phyloP scores from a whole-genome alignment of 2,888 invertebrate species.

The Acanthosepion pharaonis region DNA sequence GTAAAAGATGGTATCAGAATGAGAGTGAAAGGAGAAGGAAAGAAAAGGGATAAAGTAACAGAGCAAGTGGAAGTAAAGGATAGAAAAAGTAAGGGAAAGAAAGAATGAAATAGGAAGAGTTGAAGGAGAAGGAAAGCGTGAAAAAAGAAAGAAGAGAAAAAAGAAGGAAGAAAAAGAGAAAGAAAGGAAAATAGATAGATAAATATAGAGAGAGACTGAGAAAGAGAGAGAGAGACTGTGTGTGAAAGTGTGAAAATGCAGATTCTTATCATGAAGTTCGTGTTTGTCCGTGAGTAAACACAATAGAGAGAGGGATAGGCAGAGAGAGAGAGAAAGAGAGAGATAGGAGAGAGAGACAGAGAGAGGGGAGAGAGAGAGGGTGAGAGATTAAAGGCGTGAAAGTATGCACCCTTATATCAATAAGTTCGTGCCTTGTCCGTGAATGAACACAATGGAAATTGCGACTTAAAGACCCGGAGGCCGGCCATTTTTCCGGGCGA shows the following conservation, averaged over 20 bases:
- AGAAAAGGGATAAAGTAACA: background rate
- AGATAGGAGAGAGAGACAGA: background rate
- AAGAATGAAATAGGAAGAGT: background rate
- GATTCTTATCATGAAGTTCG: no score
- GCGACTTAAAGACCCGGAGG: background rate
- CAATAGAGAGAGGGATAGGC: background rate
- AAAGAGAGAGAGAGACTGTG: background rate
- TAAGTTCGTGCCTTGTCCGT: constrained; percentile 35
- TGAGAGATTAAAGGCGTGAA: no score
- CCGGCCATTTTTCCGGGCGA: background rate
- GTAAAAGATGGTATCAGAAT: background rate
- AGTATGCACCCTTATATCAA: background rate
- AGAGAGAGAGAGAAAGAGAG: background rate
- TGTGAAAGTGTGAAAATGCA: background rate
- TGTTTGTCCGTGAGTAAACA: background rate
- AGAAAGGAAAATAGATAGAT: background rate
- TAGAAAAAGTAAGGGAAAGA: background rate
- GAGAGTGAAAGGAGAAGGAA: background rate
- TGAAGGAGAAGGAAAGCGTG: background rate
- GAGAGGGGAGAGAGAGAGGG: background rate
- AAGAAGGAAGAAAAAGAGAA: background rate
- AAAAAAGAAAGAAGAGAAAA: background rate
- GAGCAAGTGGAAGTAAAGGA: background rate
- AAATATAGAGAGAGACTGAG: background rate
- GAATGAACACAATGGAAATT: constrained; percentile 36